phyloP scores from a whole-genome alignment of 2,797 vertebrate species.

The Potorous gilbertii region DNA sequence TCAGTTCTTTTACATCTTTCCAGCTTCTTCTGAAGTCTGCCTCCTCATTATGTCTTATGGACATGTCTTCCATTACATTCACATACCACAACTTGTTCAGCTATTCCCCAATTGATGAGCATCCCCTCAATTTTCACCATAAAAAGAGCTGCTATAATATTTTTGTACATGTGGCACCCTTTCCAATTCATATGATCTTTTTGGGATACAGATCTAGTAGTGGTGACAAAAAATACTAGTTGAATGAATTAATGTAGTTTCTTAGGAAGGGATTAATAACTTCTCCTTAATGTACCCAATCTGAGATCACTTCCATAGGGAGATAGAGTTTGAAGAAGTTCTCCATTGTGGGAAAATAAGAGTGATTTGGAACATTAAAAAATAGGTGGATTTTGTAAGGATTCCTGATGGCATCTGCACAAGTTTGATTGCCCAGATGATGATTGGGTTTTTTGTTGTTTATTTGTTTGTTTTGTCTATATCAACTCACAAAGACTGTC shows the following conservation, averaged over 20 bases:
- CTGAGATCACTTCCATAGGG: not conserved
- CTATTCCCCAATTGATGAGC: no score
- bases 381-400: not conserved
- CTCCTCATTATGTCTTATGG: no score
- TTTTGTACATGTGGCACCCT: no score
- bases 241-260: not conserved
- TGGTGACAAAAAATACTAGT: not conserved
- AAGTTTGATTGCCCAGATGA: not conserved
- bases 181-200: no score
- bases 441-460: not conserved
- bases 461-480: not conserved
- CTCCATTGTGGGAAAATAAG: not conserved
- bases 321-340: not conserved
- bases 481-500: not conserved
- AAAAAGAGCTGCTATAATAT: no score
- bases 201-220: no score
- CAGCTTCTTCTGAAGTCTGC: no score
- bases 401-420: not conserved
- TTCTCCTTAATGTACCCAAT: not conserved
- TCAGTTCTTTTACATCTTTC: no score
- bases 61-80: no score
- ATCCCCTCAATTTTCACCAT: no score
- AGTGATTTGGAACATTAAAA: not conserved
- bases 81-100: no score
- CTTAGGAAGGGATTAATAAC: not conserved